These are phyloP conservation scores for Bos javanicus DNA, from an alignment of 2,113 vertebrate species.

Conservation along the genomic window DNA sequence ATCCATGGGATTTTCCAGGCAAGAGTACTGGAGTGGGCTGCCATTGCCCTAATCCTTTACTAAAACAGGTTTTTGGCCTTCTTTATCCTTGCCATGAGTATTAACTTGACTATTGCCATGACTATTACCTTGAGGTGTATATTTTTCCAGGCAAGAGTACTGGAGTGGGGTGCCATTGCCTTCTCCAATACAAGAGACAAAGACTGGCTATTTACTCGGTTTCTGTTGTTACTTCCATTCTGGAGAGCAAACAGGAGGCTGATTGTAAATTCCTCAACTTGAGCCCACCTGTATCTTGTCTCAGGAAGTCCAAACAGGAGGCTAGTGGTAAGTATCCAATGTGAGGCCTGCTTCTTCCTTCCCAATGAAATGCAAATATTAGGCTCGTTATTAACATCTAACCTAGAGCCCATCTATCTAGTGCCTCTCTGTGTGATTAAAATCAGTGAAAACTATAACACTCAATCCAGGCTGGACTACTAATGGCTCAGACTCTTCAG, in stretches of 20 bases:
- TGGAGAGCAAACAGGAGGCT: background rate
- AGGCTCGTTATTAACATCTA: background rate
- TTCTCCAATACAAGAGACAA: background rate
- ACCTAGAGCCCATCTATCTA: background rate
- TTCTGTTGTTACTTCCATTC: background rate
- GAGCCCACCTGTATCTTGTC: background rate
- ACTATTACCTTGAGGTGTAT: too few relatives aligned
- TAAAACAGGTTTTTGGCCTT: background rate
- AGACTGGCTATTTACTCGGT: background rate
- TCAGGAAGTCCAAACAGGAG: background rate
- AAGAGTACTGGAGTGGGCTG: too few relatives aligned
- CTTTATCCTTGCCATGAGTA: background rate
- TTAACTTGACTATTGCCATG: background rate
- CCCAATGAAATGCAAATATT: background rate
- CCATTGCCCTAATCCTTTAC: background rate
- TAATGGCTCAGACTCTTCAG: background rate
- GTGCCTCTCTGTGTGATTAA: background rate
- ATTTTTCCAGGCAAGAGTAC: too few relatives aligned
- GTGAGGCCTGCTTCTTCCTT: background rate
- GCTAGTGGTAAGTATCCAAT: background rate
- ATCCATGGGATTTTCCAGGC: too few relatives aligned
- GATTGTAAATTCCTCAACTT: background rate
- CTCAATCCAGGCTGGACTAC: background rate
- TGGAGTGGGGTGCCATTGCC: too few relatives aligned
- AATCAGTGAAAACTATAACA: background rate